phyloP scores from a whole-genome alignment of 2,113 vertebrate species.

The Plotosus lineatus region DNA sequence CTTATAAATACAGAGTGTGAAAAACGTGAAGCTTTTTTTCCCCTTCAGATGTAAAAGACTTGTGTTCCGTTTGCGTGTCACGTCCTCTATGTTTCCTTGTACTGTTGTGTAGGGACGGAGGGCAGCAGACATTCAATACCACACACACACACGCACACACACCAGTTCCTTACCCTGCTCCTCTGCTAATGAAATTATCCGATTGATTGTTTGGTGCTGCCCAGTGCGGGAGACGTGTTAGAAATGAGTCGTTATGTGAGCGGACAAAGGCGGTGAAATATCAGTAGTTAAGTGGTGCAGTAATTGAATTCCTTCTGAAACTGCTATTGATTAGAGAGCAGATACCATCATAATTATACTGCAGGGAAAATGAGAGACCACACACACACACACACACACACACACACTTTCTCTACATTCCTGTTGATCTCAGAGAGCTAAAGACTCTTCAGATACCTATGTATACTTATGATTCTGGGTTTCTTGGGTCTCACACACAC shows the following conservation, averaged over 20 bases:
- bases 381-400: constrained; percentile 37
- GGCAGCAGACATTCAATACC: constrained; percentile 57
- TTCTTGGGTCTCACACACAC: not conserved
- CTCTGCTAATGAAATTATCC: constrained; percentile 69
- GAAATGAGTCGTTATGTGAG: constrained; percentile 71
- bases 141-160: constrained; percentile 50
- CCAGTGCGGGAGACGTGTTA: constrained; percentile 68
- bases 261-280: constrained; percentile 76
- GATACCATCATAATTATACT: constrained; percentile 75
- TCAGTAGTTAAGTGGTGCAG: constrained; percentile 75
- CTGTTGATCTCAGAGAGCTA: not conserved
- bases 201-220: constrained; percentile 73
- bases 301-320: constrained; percentile 76
- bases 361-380: constrained; percentile 40
- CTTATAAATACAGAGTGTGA: not conserved
- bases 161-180: constrained; percentile 56
- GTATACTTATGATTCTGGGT: not conserved
- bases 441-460: not conserved
- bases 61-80: not conserved
- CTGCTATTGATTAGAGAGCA: constrained; percentile 75
- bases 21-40: not conserved
- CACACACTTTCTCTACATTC: not conserved
- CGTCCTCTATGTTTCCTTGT: constrained; percentile 11
- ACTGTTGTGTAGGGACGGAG: not conserved
- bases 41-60: too few species aligned